phyloP scores from a whole-genome alignment of 2,888 invertebrate genomes.

The Epiperipatus broadwayi region DNA sequence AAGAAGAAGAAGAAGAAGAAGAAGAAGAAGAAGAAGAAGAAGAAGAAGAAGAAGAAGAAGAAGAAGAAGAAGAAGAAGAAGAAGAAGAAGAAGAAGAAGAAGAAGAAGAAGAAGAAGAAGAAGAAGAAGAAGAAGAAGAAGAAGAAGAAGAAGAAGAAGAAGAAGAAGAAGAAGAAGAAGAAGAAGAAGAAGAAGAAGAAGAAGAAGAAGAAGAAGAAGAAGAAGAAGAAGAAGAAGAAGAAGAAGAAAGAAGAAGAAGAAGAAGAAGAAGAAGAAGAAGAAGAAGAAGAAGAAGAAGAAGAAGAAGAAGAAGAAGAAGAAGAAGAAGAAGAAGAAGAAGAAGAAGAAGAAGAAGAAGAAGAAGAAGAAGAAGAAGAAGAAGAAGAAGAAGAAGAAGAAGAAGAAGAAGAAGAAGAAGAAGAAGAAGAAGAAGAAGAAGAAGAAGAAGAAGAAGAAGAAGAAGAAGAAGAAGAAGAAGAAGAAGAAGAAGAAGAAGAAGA shows the following conservation, averaged over 20 bases:
- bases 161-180: background rate
- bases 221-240: background rate
- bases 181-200: background rate
- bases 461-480: constrained; percentile 3
- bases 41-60: background rate
- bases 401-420: constrained; percentile 3
- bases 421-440: constrained; percentile 3
- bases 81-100: background rate
- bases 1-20: background rate
- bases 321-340: background rate
- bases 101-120: background rate
- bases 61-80: constrained; percentile 1
- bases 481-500: constrained; percentile 3
- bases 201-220: constrained; percentile 3
- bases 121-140: background rate
- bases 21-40: constrained; percentile 3
- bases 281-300: constrained; percentile 3
- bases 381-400: background rate
- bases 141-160: background rate
- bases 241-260: background rate
- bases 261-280: constrained; percentile 3
- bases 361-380: constrained; percentile 3
- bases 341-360: constrained; percentile 1
- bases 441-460: constrained; percentile 3
- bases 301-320: constrained; percentile 3